These are phyloP conservation scores for Agriotes lineatus DNA, from an alignment of 2,888 invertebrate species.

Conservation along the genomic window DNA sequence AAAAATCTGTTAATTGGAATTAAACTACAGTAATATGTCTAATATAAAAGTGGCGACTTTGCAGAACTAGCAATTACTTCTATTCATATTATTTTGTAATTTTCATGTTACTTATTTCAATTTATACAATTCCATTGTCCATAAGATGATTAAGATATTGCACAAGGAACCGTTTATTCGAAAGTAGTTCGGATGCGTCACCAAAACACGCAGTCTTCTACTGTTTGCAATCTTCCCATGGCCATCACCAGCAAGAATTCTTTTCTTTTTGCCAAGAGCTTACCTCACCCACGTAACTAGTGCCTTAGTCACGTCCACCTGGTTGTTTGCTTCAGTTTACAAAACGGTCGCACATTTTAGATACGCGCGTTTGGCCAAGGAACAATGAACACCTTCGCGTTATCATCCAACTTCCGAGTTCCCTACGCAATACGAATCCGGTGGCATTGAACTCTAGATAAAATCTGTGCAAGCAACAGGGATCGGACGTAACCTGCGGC, in stretches of 20 bases:
- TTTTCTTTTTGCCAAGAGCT: conserved; percentile 3
- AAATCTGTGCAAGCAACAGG: conserved; percentile 17
- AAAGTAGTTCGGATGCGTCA: background rate
- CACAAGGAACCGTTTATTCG: too few species aligned
- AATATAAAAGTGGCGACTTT: too few species aligned
- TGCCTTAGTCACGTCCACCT: conserved; percentile 18
- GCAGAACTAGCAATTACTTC: too few species aligned
- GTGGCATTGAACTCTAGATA: conserved; percentile 33
- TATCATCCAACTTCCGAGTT: too few species aligned
- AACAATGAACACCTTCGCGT: too few species aligned
- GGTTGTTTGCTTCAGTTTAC: background rate
- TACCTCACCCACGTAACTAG: conserved; percentile 22
- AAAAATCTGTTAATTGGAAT: too few species aligned
- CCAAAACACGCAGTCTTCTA: background rate
- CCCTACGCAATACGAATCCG: background rate
- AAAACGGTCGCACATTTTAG: background rate
- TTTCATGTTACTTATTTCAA: too few species aligned
- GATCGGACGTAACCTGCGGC: conserved; percentile 1
- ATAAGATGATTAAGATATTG: too few species aligned
- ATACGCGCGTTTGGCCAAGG: background rate
- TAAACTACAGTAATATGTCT: too few species aligned
- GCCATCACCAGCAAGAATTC: background rate
- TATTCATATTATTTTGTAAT: too few species aligned
- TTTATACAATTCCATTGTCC: too few species aligned
- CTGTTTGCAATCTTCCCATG: background rate